A percentile compares a stretch with the other conserved stretches of the same genome.
phyloP scores from a whole-genome alignment of 2,113 vertebrate species.

The Percopsis transmontana region DNA sequence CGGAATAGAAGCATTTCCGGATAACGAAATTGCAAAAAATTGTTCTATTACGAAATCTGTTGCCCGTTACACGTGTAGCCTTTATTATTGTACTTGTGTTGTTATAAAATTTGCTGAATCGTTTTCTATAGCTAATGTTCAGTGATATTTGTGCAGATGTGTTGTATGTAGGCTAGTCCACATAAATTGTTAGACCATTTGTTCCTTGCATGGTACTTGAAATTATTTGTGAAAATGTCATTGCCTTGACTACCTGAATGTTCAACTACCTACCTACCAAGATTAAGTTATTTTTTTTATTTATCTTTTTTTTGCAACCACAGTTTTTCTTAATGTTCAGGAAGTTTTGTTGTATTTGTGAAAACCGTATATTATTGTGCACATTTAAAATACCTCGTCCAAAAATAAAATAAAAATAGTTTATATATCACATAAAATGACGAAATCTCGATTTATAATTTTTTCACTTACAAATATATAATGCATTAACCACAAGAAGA shows the following conservation, averaged over 20 bases:
- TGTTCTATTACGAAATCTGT: no score
- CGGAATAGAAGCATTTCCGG: constrained; percentile 2
- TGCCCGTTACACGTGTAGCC: constrained; percentile 43
- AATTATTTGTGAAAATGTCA: constrained; percentile 1
- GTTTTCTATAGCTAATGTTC: constrained; percentile 81
- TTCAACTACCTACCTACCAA: constrained; percentile 73
- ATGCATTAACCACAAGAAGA: not conserved
- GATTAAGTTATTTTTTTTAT: constrained; percentile 65
- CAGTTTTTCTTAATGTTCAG: not conserved
- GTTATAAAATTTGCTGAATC: constrained; percentile 69
- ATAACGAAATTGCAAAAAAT: no score
- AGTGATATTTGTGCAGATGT: constrained; percentile 85
- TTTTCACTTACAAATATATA: not conserved
- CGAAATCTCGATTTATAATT: not conserved
- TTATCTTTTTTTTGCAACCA: constrained; percentile 7
- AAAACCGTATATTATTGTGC: constrained; percentile 66
- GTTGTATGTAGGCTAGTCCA: constrained; percentile 77
- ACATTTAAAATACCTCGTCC: constrained; percentile 78
- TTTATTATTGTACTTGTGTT: constrained; percentile 83
- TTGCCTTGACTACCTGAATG: constrained; percentile 75
- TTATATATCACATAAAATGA: constrained; percentile 42
- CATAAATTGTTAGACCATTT: constrained; percentile 38
- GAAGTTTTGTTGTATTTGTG: constrained; percentile 57
- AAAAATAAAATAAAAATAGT: constrained; percentile 63
- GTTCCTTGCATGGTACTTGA: constrained; percentile 5